These are phyloP conservation scores for Celastrina argiolus DNA, from an alignment of 2,888 invertebrate species.

Conservation along the genomic window DNA sequence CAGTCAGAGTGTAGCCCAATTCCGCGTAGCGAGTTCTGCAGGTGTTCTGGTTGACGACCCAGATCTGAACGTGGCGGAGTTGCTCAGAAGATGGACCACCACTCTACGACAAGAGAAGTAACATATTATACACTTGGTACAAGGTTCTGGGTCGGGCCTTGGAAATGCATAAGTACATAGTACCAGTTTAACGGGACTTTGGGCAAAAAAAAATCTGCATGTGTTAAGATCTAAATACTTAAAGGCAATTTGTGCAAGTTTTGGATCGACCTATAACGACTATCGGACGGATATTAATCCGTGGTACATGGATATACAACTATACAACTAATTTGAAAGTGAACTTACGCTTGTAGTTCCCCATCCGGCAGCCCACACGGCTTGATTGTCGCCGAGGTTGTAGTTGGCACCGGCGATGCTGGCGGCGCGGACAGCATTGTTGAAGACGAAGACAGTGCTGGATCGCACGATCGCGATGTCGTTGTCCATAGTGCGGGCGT, in stretches of 20 bases:
- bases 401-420: slow-evolving; percentile 44
- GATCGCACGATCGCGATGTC: slow-evolving; percentile 53
- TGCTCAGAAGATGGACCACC: slow-evolving; percentile 33
- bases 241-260: too few relatives aligned
- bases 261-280: too few relatives aligned
- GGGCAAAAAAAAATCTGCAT: too few relatives aligned
- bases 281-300: too few relatives aligned
- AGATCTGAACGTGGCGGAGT: slow-evolving; percentile 35
- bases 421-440: slow-evolving; percentile 36
- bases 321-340: neutral
- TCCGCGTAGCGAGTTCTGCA: slow-evolving; percentile 40
- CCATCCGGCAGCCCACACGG: slow-evolving; percentile 61
- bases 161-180: neutral
- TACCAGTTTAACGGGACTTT: too few relatives aligned
- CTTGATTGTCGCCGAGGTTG: slow-evolving; percentile 44
- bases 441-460: slow-evolving; percentile 37
- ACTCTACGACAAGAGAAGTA: slow-evolving; percentile 39
- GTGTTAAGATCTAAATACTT: too few relatives aligned
- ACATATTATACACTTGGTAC: too few relatives aligned
- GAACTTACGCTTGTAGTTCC: slow-evolving; percentile 38
- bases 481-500: slow-evolving; percentile 36
- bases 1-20: slow-evolving; percentile 35
- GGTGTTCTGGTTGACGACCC: slow-evolving; percentile 41
- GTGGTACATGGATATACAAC: neutral
- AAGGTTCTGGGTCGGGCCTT: too few relatives aligned